A percentile compares a stretch with the other conserved stretches of the same genome.
Evolutionary conservation across 2,113 vertebrate species (phyloP).

Genomic region (Menura novaehollandiae): DNA sequence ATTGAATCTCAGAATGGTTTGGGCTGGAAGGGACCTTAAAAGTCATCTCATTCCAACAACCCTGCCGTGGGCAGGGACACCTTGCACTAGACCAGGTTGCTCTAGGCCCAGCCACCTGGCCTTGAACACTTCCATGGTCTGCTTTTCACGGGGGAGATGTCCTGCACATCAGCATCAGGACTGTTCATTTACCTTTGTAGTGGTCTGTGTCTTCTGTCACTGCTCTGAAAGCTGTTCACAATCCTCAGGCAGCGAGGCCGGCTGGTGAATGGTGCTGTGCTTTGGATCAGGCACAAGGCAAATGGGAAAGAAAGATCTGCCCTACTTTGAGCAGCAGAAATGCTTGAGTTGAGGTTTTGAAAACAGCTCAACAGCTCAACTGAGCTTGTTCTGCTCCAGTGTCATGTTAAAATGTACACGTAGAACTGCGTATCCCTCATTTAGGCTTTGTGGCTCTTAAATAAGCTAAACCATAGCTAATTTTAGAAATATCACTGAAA

Average conservation of each 20-base stretch:
- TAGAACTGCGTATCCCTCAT: neutral
- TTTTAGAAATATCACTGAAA: constrained; percentile 10
- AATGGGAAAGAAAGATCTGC: neutral
- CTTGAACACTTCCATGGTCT: neutral
- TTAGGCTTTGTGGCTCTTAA: constrained; percentile 1
- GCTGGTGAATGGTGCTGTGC: neutral
- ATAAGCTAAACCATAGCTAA: neutral
- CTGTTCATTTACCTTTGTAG: neutral
- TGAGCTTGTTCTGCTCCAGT: neutral
- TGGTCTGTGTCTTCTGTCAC: neutral
- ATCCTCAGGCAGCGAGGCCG: accelerated
- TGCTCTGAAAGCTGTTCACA: neutral
- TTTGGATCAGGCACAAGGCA: neutral
- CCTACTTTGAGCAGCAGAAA: neutral
- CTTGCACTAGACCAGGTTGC: neutral
- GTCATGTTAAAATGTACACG: neutral
- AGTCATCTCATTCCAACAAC: neutral
- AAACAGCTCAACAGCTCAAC: neutral
- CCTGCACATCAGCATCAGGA: neutral
- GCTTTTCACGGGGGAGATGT: neutral
- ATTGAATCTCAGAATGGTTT: neutral
- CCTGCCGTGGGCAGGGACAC: neutral
- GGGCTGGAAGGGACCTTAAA: neutral
- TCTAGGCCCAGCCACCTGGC: neutral
- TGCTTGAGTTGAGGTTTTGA: neutral